Percentiles rank a stretch among this genome's conserved stretches.
Conservation (phyloP, 2,797 vertebrate genomes). For the Sphaeramia orbicularis region DNA sequence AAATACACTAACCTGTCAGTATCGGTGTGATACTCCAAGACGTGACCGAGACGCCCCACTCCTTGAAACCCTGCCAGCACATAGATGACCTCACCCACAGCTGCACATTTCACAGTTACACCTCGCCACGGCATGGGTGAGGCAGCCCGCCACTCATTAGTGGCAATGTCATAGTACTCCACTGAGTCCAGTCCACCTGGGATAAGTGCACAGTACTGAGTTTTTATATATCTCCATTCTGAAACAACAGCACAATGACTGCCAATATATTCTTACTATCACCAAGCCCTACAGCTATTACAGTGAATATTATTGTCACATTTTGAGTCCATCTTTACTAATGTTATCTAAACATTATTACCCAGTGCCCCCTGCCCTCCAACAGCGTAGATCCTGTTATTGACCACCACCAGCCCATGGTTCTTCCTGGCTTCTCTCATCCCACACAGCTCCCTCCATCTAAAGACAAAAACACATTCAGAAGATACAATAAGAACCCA, state of each 20-base stretch:
- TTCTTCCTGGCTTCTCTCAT: conserved; percentile 98
- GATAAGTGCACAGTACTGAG: background rate
- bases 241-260: background rate
- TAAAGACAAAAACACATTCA: conserved; percentile 62
- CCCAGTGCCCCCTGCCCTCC: conserved; percentile 94
- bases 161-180: conserved; percentile 95
- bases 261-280: background rate
- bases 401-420: conserved; percentile 94
- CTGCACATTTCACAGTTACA: conserved; percentile 96
- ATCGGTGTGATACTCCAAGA: conserved; percentile 95
- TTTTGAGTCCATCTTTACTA: background rate
- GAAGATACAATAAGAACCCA: background rate
- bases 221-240: no score
- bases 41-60: conserved; percentile 93
- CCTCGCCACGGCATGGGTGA: conserved; percentile 97
- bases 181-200: conserved; percentile 95
- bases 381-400: conserved; percentile 96
- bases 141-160: conserved; percentile 94
- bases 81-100: conserved; percentile 92
- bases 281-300: background rate
- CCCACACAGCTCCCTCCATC: conserved; percentile 95
- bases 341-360: conserved; percentile 74
- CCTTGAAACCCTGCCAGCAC: conserved; percentile 97
- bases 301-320: background rate
- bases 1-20: conserved; percentile 86